A percentile compares a stretch with the other conserved stretches of the same genome.
phyloP scores from a whole-genome alignment of 1,140 invertebrate genomes.

The Drosophila subpulchrella region DNA sequence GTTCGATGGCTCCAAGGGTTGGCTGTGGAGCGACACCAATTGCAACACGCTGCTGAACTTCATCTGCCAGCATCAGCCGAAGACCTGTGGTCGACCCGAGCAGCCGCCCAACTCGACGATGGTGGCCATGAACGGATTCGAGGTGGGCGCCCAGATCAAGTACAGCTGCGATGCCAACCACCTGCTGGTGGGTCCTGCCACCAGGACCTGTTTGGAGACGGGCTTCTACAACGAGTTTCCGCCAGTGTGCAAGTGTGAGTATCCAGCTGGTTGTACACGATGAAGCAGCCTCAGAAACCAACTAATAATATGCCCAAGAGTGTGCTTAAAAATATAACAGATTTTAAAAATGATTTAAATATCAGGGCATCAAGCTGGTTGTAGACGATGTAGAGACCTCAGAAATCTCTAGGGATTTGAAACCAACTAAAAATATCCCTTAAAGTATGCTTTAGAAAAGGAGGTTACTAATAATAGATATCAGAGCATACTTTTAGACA shows the following conservation, averaged over 20 bases:
- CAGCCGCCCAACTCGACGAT: slow-evolving; percentile 97
- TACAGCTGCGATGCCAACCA: slow-evolving; percentile 95
- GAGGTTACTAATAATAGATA: too few relatives aligned
- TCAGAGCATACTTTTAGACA: too few relatives aligned
- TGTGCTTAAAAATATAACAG: too few relatives aligned
- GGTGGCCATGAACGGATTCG: slow-evolving; percentile 88
- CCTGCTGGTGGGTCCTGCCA: slow-evolving; percentile 92
- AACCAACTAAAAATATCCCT: too few relatives aligned
- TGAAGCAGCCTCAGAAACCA: too few relatives aligned
- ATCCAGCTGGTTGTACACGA: too few relatives aligned
- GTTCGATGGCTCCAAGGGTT: slow-evolving; percentile 96
- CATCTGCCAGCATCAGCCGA: slow-evolving; percentile 97
- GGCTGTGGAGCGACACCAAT: slow-evolving; percentile 97
- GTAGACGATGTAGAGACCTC: too few relatives aligned
- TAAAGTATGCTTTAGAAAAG: too few relatives aligned
- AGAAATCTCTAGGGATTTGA: too few relatives aligned
- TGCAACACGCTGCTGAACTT: slow-evolving; percentile 94
- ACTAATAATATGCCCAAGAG: too few relatives aligned
- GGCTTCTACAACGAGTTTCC: slow-evolving; percentile 97
- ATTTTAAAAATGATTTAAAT: too few relatives aligned
- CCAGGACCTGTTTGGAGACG: slow-evolving; percentile 93
- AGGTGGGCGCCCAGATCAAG: slow-evolving; percentile 94
- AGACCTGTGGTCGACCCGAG: slow-evolving; percentile 95
- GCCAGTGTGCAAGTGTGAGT: slow-evolving; percentile 95
- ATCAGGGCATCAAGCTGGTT: too few relatives aligned